A percentile compares a stretch with the other conserved stretches of the same genome.
Evolutionary conservation across 2,888 invertebrate genomes (phyloP).

Genomic region (Nyleta sp.): DNA sequence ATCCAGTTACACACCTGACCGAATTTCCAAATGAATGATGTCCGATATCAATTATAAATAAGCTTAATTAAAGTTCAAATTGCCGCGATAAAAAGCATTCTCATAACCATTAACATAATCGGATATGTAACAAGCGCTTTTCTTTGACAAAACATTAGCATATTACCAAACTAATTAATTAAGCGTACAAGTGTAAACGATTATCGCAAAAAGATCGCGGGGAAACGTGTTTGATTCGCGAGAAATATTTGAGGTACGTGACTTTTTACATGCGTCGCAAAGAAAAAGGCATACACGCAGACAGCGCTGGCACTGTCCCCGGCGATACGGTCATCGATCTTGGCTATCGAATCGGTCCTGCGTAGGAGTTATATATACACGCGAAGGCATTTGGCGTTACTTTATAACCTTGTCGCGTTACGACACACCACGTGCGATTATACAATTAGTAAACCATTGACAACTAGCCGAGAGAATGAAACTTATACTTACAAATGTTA

Average conservation of each 20-base stretch:
- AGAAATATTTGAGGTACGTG: constrained; percentile 51
- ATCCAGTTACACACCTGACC: constrained; percentile 80
- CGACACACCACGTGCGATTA: constrained; percentile 65
- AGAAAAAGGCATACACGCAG: constrained; percentile 21
- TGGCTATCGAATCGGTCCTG: constrained; percentile 59
- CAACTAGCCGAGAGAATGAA: constrained; percentile 54
- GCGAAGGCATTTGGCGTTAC: constrained; percentile 62
- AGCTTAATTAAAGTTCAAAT: constrained; percentile 17
- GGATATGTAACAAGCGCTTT: no score
- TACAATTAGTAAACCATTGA: constrained; percentile 67
- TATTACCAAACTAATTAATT: constrained; percentile 35
- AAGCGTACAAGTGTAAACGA: constrained; percentile 29
- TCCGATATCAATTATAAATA: constrained; percentile 23
- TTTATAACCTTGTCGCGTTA: constrained; percentile 65
- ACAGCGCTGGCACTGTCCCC: constrained; percentile 41
- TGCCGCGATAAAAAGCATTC: neutral
- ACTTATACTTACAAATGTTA: constrained; percentile 55
- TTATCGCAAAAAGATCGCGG: constrained; percentile 19
- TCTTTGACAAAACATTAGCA: constrained; percentile 1
- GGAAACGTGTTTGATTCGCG: constrained; percentile 34
- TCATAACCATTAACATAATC: neutral
- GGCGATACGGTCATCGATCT: constrained; percentile 66
- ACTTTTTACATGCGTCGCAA: constrained; percentile 20
- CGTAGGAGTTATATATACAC: constrained; percentile 57
- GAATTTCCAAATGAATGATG: constrained; percentile 76